These are phyloP conservation scores for Drosophila helvetica DNA, from an alignment of 2,888 invertebrate genomes.

Conservation along the genomic window DNA sequence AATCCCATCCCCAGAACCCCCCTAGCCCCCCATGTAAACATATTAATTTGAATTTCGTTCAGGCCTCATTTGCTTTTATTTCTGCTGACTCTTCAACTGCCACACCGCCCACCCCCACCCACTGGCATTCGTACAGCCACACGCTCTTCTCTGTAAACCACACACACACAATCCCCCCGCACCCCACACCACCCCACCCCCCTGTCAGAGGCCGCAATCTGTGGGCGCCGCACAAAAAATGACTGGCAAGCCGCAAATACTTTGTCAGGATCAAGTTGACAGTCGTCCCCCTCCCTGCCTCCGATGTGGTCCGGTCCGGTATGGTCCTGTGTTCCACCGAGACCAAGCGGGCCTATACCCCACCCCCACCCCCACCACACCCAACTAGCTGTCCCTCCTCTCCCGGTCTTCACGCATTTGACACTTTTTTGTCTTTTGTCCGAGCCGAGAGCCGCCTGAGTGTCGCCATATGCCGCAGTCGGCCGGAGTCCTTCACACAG, in stretches of 20 bases:
- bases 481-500: not conserved
- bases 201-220: constrained; percentile 43
- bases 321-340: constrained; percentile 3
- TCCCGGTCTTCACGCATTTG: constrained; percentile 57
- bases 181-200: not conserved
- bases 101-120: not conserved
- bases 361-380: not conserved
- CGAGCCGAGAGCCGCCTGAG: constrained; percentile 24
- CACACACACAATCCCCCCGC: constrained; percentile 2
- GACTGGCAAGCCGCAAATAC: constrained; percentile 77
- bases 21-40: not conserved
- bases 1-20: too few species aligned
- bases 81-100: constrained; percentile 21
- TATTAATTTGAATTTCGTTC: constrained; percentile 34
- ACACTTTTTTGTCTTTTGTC: constrained; percentile 50
- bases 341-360: not conserved
- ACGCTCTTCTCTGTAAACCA: not conserved
- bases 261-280: constrained; percentile 80
- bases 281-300: constrained; percentile 46
- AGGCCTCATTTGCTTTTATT: constrained; percentile 30
- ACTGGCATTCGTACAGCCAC: not conserved
- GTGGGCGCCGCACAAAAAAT: constrained; percentile 70
- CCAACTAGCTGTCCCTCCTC: too few species aligned
- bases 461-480: constrained; percentile 15
- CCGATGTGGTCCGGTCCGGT: not conserved